Base-by-base conservation (phyloP, 35 echinoderm and acorn worm genomes). In the Chiridota heheva region DNA sequence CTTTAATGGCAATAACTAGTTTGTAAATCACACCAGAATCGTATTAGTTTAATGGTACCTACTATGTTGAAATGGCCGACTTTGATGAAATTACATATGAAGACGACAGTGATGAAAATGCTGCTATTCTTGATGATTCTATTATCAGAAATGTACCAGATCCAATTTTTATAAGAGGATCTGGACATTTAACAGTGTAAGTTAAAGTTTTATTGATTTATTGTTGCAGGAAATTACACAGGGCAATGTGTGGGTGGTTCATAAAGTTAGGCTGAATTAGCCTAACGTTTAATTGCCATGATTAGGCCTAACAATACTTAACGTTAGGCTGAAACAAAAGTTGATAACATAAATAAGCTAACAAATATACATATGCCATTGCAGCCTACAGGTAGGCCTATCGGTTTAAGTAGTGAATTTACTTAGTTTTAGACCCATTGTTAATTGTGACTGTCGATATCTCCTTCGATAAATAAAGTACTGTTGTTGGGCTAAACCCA, bases 161-260 rank as follows among this genome's bases (percentile, higher is more conserved):
- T 79, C 90, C 90, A 25, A 82, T 93, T 36, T 78, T 84, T 24
- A 84, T 93, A 44, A 82, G 90, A 64, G 90, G 90, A 40, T 88
- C 90, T 69, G 90, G 90, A 15, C 78, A 93, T 73, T 69, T 93
- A 53, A 93, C 90, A 57, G 87, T 93, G 90, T 93, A 65, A 88
- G 90, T 88, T 63, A 18, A 20, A n/a, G n/a, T n/a, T n/a, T n/a
- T n/a, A n/a, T n/a, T n/a, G n/a, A n/a, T n/a, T n/a, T n/a, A n/a
- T n/a, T n/a, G n/a, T n/a, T n/a, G n/a, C n/a, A n/a, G n/a, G n/a
- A 28, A 48, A 37, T 63, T 13, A 6, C 1, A 73, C 40, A n/a
- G 47, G 1, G 15, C 0, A 39, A 40, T 2, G 33, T 20, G 22
- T 22, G 58, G 65, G 69, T 37, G 36, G 33, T 41, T 62, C 64